Base-by-base conservation (phyloP, 2,797 vertebrate species). In the Scolopax rusticola region DNA sequence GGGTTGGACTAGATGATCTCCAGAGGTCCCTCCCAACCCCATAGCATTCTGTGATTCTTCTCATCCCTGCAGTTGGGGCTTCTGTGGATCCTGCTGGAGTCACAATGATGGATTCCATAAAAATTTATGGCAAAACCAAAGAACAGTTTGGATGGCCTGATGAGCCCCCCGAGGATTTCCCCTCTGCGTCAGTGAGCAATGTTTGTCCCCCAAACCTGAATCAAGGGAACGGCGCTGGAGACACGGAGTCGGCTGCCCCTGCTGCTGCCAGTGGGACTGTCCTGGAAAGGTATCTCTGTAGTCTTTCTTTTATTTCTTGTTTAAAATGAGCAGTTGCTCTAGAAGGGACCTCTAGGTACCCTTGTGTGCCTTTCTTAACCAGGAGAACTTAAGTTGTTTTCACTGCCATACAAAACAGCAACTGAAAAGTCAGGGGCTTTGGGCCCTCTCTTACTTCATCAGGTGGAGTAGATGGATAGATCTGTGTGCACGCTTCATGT, bases 61-160 rank as follows among this genome's bases (percentile, higher is more conserved):
- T 87, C 32, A 11, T 84, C 8, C 0, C 85, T 95, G 14, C 96
- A 99, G 99, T 99, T 73, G 99, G 99, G 20, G 99, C 99, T 11
- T 99, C 99, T 0, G 99, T 99, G 88, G 99, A 99, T 97, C 99
- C 99, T 13, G 99, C 99, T n/a, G 99, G 99, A 41, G 99, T 99
- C 95, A 99, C 99, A 25, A 99, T 99, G 99, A 98, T 99, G 41
- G 99, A 99, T 87, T 99, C 99, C 36, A 98, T 99, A 80, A 99
- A 99, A 97, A 99, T 99, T 74, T 99, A 99, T 16, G 99, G 99
- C 86, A 99, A 99, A 98, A 99, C 99, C 48, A 99, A 99, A 95
- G 99, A 99, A 96, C 99, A 99, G 97, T 99, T 99, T 91, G 99
- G 99, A 56, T 99, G 99, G 99, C 99, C 99, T 4, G 99, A 99